Conservation (phyloP, 1,140 invertebrate species). For the Drosophila albomicans region DNA sequence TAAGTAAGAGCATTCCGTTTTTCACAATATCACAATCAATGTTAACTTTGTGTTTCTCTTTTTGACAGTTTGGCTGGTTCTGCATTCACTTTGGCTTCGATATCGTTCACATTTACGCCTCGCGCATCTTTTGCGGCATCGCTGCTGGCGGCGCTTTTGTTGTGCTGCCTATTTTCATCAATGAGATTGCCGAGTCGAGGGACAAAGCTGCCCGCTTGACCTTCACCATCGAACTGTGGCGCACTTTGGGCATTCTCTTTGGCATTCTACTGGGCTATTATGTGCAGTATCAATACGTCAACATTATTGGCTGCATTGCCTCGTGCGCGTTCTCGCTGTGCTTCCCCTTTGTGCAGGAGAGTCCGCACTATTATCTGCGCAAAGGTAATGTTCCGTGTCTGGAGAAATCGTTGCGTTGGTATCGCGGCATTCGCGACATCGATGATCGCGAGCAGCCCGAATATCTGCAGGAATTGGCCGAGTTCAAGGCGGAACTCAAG, state of each 20-base stretch:
- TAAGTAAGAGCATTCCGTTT: conserved; percentile 36
- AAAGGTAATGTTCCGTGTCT: conserved; percentile 85
- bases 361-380: conserved; percentile 87
- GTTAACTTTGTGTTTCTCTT: not conserved
- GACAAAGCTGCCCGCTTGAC: conserved; percentile 63
- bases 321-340: conserved; percentile 86
- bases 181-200: conserved; percentile 85
- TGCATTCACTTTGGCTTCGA: conserved; percentile 76
- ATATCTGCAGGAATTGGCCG: conserved; percentile 62
- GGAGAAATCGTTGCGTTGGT: conserved; percentile 86
- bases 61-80: conserved; percentile 65
- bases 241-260: conserved; percentile 65
- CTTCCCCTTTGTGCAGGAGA: conserved; percentile 87
- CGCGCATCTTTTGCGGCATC: conserved; percentile 85
- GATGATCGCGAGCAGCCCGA: conserved; percentile 70
- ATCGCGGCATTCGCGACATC: conserved; percentile 83
- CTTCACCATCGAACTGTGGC: conserved; percentile 73
- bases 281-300: conserved; percentile 54
- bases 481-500: conserved; percentile 60
- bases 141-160: conserved; percentile 85
- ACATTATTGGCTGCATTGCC: conserved; percentile 84
- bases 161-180: conserved; percentile 86
- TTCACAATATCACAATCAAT: not conserved
- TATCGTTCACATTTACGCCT: conserved; percentile 77
- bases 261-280: conserved; percentile 65